These are phyloP conservation scores for Oryzias melastigma DNA, from an alignment of 2,113 vertebrate genomes.

Conservation along the genomic window DNA sequence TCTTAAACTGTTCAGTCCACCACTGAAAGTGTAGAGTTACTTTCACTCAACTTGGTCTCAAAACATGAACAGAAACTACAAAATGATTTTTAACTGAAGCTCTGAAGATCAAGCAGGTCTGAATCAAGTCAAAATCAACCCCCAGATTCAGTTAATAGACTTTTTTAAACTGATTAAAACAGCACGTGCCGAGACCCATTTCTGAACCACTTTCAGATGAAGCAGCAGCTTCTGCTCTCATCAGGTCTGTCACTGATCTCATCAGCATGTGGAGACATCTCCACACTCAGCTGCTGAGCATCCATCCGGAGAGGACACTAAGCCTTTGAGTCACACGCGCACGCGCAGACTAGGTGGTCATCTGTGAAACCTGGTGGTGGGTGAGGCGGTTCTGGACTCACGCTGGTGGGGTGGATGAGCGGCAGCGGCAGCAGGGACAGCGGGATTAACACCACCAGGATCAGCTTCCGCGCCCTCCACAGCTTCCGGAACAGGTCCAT, in stretches of 20 bases:
- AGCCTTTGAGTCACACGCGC: slow-evolving; percentile 35
- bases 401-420: slow-evolving; percentile 87
- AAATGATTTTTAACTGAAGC: too few relatives aligned
- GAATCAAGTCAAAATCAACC: too few relatives aligned
- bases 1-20: too few relatives aligned
- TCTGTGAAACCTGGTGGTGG: not conserved
- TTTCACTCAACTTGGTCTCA: too few relatives aligned
- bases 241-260: slow-evolving; percentile 24
- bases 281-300: slow-evolving; percentile 45
- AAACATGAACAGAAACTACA: too few relatives aligned
- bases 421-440: slow-evolving; percentile 91
- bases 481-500: slow-evolving; percentile 87
- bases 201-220: not conserved
- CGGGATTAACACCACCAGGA: slow-evolving; percentile 87
- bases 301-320: slow-evolving; percentile 40
- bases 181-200: not conserved
- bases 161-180: too few relatives aligned
- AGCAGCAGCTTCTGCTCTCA: not conserved
- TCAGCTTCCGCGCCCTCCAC: slow-evolving; percentile 84
- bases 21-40: too few relatives aligned
- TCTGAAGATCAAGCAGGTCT: too few relatives aligned
- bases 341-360: not conserved
- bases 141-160: too few relatives aligned
- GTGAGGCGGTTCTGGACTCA: slow-evolving; percentile 75
- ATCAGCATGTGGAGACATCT: slow-evolving; percentile 62